A percentile compares a stretch with the other conserved stretches of the same genome.
phyloP scores from a whole-genome alignment of 1,140 invertebrate species.

The Drosophila lacertosa region DNA sequence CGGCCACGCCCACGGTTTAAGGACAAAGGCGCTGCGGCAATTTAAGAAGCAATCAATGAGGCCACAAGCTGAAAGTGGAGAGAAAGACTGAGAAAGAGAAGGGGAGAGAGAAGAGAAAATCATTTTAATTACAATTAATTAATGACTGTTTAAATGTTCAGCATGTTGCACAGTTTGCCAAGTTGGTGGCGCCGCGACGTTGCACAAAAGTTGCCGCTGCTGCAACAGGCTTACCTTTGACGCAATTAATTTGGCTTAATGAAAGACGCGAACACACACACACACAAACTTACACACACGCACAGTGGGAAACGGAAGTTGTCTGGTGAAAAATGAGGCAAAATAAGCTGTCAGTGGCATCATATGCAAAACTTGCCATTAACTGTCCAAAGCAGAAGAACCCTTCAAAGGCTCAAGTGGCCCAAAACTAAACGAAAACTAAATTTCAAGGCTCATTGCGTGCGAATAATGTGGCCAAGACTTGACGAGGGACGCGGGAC shows the following conservation, averaged over 20 bases:
- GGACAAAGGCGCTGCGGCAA: slow-evolving; percentile 49
- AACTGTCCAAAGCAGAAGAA: slow-evolving; percentile 61
- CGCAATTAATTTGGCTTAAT: slow-evolving; percentile 51
- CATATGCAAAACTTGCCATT: slow-evolving; percentile 54
- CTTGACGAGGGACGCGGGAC: slow-evolving; percentile 29
- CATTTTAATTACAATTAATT: slow-evolving; percentile 81
- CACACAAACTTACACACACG: slow-evolving; percentile 21
- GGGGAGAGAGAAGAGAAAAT: slow-evolving; percentile 45
- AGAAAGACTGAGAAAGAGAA: slow-evolving; percentile 17
- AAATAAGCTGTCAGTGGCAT: slow-evolving; percentile 67
- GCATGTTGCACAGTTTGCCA: slow-evolving; percentile 37
- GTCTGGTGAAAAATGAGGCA: slow-evolving; percentile 37
- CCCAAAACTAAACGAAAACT: slow-evolving; percentile 75
- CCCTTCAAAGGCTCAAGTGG: slow-evolving; percentile 46
- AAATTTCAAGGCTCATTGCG: slow-evolving; percentile 82
- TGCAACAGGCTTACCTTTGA: slow-evolving; percentile 43
- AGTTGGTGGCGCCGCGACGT: neutral
- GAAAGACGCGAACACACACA: slow-evolving; percentile 13
- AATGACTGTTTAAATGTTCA: slow-evolving; percentile 70
- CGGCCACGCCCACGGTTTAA: slow-evolving; percentile 45
- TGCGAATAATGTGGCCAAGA: slow-evolving; percentile 80
- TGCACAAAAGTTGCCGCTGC: slow-evolving; percentile 10
- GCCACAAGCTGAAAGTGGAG: slow-evolving; percentile 43
- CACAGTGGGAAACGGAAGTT: neutral
- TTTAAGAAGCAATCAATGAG: slow-evolving; percentile 62